A percentile compares a stretch with the other conserved stretches of the same genome.
These are phyloP conservation scores for Ceyx erithaca DNA, from an alignment of 2,797 vertebrate species.

Conservation along the genomic window DNA sequence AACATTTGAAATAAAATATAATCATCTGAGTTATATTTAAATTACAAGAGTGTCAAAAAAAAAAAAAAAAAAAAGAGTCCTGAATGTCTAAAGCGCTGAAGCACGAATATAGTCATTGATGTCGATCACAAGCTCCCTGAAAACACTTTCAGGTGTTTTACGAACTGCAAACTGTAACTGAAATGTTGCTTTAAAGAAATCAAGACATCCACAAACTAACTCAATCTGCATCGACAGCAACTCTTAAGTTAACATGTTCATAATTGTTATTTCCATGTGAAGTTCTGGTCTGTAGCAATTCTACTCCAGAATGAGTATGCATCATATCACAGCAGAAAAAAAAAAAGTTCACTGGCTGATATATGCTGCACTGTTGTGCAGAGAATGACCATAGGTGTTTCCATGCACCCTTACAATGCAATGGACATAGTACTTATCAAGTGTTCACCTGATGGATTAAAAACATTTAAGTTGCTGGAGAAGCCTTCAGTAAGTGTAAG, in stretches of 20 bases:
- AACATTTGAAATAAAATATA: constrained; percentile 34
- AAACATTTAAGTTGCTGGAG: neutral
- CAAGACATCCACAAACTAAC: neutral
- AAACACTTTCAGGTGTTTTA: constrained; percentile 37
- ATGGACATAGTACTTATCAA: neutral
- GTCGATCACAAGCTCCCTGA: constrained; percentile 68
- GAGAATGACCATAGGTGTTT: neutral
- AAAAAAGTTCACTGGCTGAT: neutral
- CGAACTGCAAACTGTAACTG: constrained; percentile 47
- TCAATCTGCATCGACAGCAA: neutral
- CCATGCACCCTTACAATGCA: neutral
- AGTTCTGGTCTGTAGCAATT: neutral
- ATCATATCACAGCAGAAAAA: neutral
- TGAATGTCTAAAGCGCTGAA: constrained; percentile 60
- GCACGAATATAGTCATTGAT: constrained; percentile 63
- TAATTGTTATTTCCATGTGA: neutral
- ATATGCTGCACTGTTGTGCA: neutral
- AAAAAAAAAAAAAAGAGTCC: constrained; percentile 9
- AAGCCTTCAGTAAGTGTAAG: neutral
- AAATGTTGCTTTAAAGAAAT: constrained; percentile 41
- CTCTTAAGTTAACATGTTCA: neutral
- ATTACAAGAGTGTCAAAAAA: constrained; percentile 30
- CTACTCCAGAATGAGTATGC: neutral
- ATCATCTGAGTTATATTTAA: constrained; percentile 57
- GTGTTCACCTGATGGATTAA: neutral